Conservation (phyloP, 2,888 invertebrate genomes). For the Zygothrica quintamaculata region DNA sequence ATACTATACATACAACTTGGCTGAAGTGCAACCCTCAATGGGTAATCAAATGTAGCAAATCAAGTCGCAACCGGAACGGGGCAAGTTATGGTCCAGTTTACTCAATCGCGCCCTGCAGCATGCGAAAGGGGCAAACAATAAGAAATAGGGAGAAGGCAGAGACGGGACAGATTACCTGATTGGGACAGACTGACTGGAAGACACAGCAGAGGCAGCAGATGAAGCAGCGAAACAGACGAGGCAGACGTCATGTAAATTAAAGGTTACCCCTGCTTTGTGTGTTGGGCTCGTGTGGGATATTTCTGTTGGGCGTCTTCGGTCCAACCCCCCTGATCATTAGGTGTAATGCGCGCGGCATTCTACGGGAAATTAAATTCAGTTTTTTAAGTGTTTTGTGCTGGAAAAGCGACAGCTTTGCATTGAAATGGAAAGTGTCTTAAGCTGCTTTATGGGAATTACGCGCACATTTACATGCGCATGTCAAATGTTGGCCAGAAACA, state of each 20-base stretch:
- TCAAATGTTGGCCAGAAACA: slow-evolving; percentile 63
- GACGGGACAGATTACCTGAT: slow-evolving; percentile 13
- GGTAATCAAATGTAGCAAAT: slow-evolving; percentile 69
- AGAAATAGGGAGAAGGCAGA: neutral
- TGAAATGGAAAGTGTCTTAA: slow-evolving; percentile 68
- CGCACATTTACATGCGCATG: slow-evolving; percentile 70
- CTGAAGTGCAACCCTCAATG: slow-evolving; percentile 52
- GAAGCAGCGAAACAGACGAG: slow-evolving; percentile 20
- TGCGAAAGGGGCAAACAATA: slow-evolving; percentile 28
- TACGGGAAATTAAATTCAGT: slow-evolving; percentile 57
- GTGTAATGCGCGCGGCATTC: slow-evolving; percentile 36
- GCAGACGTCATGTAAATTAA: slow-evolving; percentile 63
- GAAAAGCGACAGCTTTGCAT: slow-evolving; percentile 54
- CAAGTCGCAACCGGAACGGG: slow-evolving; percentile 39
- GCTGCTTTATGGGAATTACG: slow-evolving; percentile 77
- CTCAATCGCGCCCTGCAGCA: slow-evolving; percentile 36
- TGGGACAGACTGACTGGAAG: slow-evolving; percentile 5
- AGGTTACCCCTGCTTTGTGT: slow-evolving; percentile 48
- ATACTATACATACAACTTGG: too few species aligned
- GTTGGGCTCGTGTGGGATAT: slow-evolving; percentile 33
- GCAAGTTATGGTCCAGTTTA: slow-evolving; percentile 67
- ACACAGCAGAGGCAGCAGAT: slow-evolving; percentile 9
- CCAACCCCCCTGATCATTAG: slow-evolving; percentile 72
- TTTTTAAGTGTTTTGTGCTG: slow-evolving; percentile 70
- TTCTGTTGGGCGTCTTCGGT: slow-evolving; percentile 13